Evolutionary conservation across 2,888 invertebrate species (phyloP), one percentile per base, ranked within the genome.

Genomic region (Perdita meconis): DNA sequence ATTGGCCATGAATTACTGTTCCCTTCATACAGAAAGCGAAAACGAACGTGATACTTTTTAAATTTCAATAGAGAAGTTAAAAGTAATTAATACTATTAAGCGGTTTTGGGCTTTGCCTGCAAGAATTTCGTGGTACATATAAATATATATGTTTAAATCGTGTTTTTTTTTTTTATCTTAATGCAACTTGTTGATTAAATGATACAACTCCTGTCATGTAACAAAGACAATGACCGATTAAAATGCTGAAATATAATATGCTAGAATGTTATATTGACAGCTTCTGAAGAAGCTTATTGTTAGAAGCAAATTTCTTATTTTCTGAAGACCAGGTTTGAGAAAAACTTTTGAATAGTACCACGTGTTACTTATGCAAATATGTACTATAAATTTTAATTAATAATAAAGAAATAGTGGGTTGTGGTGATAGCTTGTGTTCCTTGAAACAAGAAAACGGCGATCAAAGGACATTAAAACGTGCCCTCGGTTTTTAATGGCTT

Each of bases 61-160:
- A 26, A 16, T 40, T 53, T 38, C 61, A 66, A 12, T 61, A 73
- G 59, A 60, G 12, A 42, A 36, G 10, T 60, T 24, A 6, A 55
- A n/a, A 10, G 16, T 74, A 63, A 47, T 34, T 63, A 50, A 66
- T 0, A 44, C 57, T 64, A 59, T 47, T 50, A 56, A 60, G 34
- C 22, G 34, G 42, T 63, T 72, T 36, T 19, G 38, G 22, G 47
- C 53, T 77, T 68, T 60, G 42, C 55, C 59, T 59, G 13, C 60
- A 64, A 74, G 57, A 44, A 64, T 68, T 68, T 38, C 47, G 55
- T 44, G 59, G 67, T 63, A 56, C 10, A 34, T 36, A 36, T 30
- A n/a, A n/a, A n/a, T n/a, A 50, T 64, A 57, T 73, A 57, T 63
- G 56, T 70, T 64, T 65, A 64, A 68, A 47, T 34, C 44, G 42